Conservation (phyloP, 2,797 vertebrate species). For the Lepus townsendii region DNA sequence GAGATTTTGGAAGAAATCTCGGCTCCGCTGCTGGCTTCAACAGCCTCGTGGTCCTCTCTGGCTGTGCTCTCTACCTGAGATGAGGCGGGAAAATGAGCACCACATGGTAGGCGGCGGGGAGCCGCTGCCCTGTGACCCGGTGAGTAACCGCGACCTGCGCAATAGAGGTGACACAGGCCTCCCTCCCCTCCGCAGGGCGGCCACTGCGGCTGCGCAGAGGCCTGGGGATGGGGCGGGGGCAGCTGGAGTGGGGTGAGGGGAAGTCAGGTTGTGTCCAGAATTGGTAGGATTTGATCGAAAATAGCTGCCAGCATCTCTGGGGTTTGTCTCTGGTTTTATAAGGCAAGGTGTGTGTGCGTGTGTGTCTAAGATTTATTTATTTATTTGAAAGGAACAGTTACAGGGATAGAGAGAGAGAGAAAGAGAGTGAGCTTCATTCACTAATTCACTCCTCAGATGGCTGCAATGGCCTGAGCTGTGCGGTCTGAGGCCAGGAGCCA, state of each 20-base stretch:
- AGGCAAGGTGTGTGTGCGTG: not conserved
- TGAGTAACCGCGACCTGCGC: not conserved
- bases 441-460: too few species aligned
- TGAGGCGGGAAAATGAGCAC: fast-evolving
- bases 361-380: too few species aligned
- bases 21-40: fast-evolving
- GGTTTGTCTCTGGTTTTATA: slow-evolving; percentile 16
- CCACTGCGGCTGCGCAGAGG: not conserved
- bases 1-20: too few species aligned
- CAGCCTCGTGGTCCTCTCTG: not conserved
- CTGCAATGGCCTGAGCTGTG: too few species aligned
- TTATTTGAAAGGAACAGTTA: too few species aligned
- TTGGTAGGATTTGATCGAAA: not conserved
- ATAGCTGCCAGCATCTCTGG: not conserved
- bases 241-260: fast-evolving
- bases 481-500: too few species aligned
- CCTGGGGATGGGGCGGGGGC: too few species aligned
- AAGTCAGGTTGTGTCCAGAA: not conserved
- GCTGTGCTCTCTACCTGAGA: not conserved
- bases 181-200: fast-evolving
- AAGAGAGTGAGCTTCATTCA: too few species aligned
- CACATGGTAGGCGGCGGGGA: too few species aligned
- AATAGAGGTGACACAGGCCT: not conserved
- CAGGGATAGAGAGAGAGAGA: too few species aligned
- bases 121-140: fast-evolving